Evolutionary conservation across 2,113 vertebrate species (phyloP), one percentile per base, ranked within the genome.

Genomic region (Salvelinus namaycush): DNA sequence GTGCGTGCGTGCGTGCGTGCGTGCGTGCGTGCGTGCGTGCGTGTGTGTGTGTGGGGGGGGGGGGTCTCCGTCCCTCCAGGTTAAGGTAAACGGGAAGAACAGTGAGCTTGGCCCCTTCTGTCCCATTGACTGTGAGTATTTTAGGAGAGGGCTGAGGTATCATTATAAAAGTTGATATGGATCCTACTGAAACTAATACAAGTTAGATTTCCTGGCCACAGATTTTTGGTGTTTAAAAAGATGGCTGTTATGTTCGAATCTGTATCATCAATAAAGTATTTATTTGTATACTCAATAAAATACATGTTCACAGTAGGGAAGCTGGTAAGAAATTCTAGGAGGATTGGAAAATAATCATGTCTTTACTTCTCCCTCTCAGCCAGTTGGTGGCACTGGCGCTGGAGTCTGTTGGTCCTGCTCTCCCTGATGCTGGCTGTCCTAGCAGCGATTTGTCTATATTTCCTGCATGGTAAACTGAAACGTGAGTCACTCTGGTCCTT

Each of bases 401-500:
- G 92, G 94, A 89, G 78, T 78, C 81, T 91, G 57, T 77, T 89
- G 72, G 51, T 89, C 67, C 79, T 95, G 75, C 76, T 87, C 0
- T 80, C 83, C 24, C 74, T 96, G 1, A 75, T 95, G 49, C 70
- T 93, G 3, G 0, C 90, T 0, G 8, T 54, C 39, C 82, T 94
- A 80, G 75, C 88, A 2, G 66, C 92, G 1, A 77, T 96, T 0
- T 39, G 91, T 7, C 73, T 90, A 27, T 72, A 91, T 54, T 73
- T 95, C 3, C 39, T 94, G 14, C 92, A 87, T 67, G 79, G 81
- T 9, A 75, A 67, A 0, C 18, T 95, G 70, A 96, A 95, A 90
- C 92, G 97, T 98, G 86, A 83, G 93, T 90, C 26, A 14, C 31
- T 68, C n/a, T 68, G 67, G 29, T 29, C 4, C 39, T 67, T 18